Evolutionary conservation across 64 coral and sea anemone species (phyloP).

Genomic region (Porites lutea): DNA sequence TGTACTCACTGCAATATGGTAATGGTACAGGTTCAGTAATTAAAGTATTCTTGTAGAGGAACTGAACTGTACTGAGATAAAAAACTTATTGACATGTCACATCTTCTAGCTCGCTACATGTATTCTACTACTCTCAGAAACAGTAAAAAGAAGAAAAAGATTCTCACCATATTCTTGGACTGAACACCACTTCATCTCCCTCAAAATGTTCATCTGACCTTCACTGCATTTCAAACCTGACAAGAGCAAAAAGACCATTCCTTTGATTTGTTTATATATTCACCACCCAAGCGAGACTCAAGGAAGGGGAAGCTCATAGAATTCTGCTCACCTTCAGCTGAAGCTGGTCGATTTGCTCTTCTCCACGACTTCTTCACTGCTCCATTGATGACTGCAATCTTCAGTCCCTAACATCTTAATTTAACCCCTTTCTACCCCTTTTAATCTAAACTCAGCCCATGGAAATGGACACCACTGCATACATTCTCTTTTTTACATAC

Average conservation of each 20-base stretch:
- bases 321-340: neutral
- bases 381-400: neutral
- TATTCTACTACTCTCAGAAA: too few relatives aligned
- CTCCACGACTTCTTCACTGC: neutral
- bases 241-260: neutral
- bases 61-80: neutral
- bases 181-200: too few relatives aligned
- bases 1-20: too few relatives aligned
- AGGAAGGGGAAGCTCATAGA: neutral
- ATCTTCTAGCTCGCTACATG: too few relatives aligned
- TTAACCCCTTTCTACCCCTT: neutral
- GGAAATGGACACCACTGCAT: conserved; percentile 25
- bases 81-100: neutral
- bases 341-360: neutral
- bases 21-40: too few relatives aligned
- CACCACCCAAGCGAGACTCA: neutral
- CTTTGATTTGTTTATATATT: neutral
- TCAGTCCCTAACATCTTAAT: neutral
- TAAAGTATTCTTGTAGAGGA: too few relatives aligned
- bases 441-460: conserved; percentile 1
- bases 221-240: neutral
- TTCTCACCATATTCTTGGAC: too few relatives aligned
- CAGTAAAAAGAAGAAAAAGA: too few relatives aligned
- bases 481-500: neutral
- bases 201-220: neutral